A percentile compares a stretch with the other conserved stretches of the same genome.
Conservation (phyloP, 1,140 invertebrate genomes). For the Paraescarpia echinospica region DNA sequence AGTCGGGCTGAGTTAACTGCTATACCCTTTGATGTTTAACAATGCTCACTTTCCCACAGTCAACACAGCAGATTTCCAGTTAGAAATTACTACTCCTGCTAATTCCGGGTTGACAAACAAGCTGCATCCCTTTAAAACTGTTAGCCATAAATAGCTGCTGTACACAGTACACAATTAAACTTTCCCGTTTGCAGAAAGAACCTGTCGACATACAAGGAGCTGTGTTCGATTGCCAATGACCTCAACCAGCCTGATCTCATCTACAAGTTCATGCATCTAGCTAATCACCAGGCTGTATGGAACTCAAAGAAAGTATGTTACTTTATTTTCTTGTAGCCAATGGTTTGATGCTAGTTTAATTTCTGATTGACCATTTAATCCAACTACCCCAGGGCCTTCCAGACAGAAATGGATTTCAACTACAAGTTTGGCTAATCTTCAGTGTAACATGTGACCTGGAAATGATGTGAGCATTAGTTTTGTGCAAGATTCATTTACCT, state of each 20-base stretch:
- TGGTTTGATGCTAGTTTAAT: neutral
- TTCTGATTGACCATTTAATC: neutral
- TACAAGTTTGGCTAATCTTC: neutral
- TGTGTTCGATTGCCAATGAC: constrained; percentile 89
- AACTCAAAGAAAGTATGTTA: constrained; percentile 71
- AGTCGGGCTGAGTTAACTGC: no score
- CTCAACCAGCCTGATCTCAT: constrained; percentile 91
- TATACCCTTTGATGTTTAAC: no score
- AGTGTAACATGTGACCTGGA: neutral
- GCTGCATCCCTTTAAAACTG: neutral
- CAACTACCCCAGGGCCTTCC: no score
- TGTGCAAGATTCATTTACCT: no score
- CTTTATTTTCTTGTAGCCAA: neutral
- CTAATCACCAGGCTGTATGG: constrained; percentile 91
- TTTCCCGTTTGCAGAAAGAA: constrained; percentile 66
- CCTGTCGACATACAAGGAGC: constrained; percentile 88
- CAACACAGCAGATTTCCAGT: no score
- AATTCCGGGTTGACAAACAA: no score
- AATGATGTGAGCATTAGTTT: neutral
- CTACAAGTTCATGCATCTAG: constrained; percentile 93
- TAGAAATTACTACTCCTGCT: no score
- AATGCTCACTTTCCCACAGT: no score
- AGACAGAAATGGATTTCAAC: no score
- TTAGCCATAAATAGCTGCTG: neutral
- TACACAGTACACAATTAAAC: neutral